Evolutionary conservation across 2,888 invertebrate species (phyloP).

Genomic region (Loripinus fragilis): DNA sequence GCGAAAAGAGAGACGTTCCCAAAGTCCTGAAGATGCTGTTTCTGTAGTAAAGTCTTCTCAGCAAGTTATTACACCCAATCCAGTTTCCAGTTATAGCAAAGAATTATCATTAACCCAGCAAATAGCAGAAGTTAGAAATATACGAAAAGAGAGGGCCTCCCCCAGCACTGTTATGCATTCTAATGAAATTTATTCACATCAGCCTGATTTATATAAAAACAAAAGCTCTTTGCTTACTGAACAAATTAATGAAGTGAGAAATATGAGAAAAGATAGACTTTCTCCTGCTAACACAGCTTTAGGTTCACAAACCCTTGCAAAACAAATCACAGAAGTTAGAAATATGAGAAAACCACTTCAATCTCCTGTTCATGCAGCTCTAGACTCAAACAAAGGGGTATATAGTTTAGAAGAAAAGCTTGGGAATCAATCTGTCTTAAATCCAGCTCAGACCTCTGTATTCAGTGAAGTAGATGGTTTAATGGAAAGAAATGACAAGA

Average conservation of each 20-base stretch:
- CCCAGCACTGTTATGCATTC: background rate
- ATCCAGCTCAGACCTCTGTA: background rate
- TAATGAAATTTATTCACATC: background rate
- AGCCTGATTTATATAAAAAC: background rate
- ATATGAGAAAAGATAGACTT: slow-evolving; percentile 21
- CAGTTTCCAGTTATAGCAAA: background rate
- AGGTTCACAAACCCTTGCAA: no score
- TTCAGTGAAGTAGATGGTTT: no score
- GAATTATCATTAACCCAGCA: slow-evolving; percentile 4
- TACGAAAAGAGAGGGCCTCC: slow-evolving; percentile 13
- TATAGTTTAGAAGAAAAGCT: no score
- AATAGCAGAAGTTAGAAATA: slow-evolving; percentile 24
- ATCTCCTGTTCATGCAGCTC: background rate
- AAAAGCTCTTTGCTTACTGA: background rate
- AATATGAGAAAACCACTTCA: slow-evolving; percentile 13
- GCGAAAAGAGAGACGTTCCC: background rate
- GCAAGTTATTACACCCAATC: no score
- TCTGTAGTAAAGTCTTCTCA: background rate
- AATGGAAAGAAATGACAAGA: no score
- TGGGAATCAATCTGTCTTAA: background rate
- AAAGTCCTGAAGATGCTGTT: background rate
- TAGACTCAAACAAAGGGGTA: background rate
- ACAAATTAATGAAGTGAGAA: slow-evolving; percentile 28
- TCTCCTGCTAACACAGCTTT: background rate
- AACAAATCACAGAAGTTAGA: slow-evolving; percentile 29